Evolutionary conservation across 2,888 invertebrate genomes (phyloP).

Genomic region (Dynastes grantii): DNA sequence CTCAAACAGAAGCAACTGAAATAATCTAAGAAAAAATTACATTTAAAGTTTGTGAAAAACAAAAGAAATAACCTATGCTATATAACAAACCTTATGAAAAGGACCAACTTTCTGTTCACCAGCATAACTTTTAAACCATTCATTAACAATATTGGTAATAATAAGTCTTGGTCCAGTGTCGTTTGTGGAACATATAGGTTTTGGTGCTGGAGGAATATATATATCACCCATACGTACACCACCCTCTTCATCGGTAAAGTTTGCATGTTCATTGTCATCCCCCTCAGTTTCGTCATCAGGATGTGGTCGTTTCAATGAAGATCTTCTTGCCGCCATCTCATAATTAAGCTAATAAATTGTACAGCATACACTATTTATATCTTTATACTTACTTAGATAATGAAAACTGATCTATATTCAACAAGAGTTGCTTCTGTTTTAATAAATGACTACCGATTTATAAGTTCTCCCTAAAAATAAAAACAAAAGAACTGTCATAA

Average conservation of each 20-base stretch:
- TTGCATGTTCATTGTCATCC: slow-evolving; percentile 56
- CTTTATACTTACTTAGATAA: not conserved
- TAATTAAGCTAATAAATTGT: not conserved
- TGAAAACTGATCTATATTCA: not conserved
- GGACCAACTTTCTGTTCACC: slow-evolving; percentile 89
- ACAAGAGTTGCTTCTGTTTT: no score
- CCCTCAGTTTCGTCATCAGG: slow-evolving; percentile 51
- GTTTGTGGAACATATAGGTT: slow-evolving; percentile 81
- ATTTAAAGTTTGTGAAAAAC: no score
- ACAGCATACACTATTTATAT: not conserved
- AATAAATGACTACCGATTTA: no score
- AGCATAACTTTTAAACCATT: slow-evolving; percentile 98
- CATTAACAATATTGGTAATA: slow-evolving; percentile 91
- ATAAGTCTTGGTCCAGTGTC: slow-evolving; percentile 88
- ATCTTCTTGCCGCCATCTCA: slow-evolving; percentile 25
- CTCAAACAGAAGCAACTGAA: no score
- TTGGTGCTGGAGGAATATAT: slow-evolving; percentile 86
- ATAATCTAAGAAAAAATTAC: no score
- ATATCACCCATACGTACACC: slow-evolving; percentile 85
- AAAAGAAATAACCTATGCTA: slow-evolving; percentile 2
- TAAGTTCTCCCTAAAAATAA: no score
- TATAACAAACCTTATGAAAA: slow-evolving; percentile 88
- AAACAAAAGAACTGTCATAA: no score
- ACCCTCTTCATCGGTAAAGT: slow-evolving; percentile 76
- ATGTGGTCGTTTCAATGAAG: slow-evolving; percentile 46